Evolutionary conservation across 2,797 vertebrate genomes (phyloP).

Genomic region (Lutjanus argentimaculatus): DNA sequence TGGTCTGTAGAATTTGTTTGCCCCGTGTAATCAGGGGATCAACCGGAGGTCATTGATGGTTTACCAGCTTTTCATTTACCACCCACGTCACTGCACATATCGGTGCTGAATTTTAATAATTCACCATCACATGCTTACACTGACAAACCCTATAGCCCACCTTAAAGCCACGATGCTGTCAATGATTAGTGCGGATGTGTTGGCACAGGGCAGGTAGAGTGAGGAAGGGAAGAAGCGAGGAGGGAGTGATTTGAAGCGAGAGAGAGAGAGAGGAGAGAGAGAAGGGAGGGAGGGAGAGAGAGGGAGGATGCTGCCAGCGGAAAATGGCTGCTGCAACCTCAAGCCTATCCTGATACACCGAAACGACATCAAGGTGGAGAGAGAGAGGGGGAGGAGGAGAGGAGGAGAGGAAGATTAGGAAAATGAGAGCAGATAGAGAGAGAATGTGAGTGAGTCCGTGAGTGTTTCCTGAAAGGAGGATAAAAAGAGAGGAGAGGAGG

Average conservation of each 20-base stretch:
- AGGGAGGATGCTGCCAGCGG: constrained; percentile 89
- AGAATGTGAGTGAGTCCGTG: constrained; percentile 78
- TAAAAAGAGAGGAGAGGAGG: constrained; percentile 78
- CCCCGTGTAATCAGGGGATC: constrained; percentile 32
- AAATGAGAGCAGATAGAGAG: constrained; percentile 84
- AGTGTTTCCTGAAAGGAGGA: constrained; percentile 83
- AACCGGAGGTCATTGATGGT: constrained; percentile 57
- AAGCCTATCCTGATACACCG: constrained; percentile 88
- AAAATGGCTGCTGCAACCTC: constrained; percentile 92
- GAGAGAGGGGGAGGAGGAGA: constrained; percentile 63
- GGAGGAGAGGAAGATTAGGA: constrained; percentile 79
- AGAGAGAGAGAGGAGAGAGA: constrained; percentile 39
- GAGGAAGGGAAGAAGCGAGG: constrained; percentile 68
- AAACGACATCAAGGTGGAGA: constrained; percentile 87
- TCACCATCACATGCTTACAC: constrained; percentile 38
- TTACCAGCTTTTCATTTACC: constrained; percentile 47
- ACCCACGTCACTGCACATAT: constrained; percentile 50
- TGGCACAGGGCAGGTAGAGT: constrained; percentile 83
- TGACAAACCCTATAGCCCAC: constrained; percentile 50
- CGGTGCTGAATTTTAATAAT: constrained; percentile 22
- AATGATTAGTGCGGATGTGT: constrained; percentile 83
- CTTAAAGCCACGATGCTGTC: constrained; percentile 71
- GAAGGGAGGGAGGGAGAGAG: constrained; percentile 50
- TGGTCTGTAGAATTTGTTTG: neutral
- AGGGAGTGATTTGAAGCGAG: constrained; percentile 71